A percentile compares a stretch with the other conserved stretches of the same genome.
Evolutionary conservation across 1,140 invertebrate species (phyloP).

Genomic region (Camponotus vicinus): DNA sequence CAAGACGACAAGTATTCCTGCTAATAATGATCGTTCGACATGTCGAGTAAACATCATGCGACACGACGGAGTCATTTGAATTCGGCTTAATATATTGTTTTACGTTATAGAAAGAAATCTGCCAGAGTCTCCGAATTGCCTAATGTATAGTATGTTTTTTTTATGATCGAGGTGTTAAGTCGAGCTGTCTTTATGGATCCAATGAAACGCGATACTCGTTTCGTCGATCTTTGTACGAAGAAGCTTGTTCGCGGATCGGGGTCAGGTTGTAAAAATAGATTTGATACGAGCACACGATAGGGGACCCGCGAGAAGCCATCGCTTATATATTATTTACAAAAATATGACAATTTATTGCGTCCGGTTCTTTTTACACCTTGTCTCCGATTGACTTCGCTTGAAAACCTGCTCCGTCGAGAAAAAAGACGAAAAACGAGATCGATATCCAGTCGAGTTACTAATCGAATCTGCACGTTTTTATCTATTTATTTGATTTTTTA

Average conservation of each 20-base stretch:
- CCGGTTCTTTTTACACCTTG: conserved; percentile 25
- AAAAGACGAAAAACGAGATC: conserved; percentile 64
- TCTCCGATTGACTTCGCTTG: conserved; percentile 44
- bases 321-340: conserved; percentile 37
- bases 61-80: conserved; percentile 32
- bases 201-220: conserved; percentile 49
- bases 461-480: conserved; percentile 35
- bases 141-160: conserved; percentile 5
- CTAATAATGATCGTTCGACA: conserved; percentile 43
- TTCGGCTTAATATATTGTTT: conserved; percentile 27
- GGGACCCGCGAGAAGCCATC: background rate
- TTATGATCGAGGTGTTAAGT: conserved; percentile 35
- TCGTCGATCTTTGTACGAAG: background rate
- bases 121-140: background rate
- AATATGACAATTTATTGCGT: conserved; percentile 64
- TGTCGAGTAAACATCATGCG: conserved; percentile 9
- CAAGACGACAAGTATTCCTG: conserved; percentile 21
- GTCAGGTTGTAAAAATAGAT: conserved; percentile 30
- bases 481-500: conserved; percentile 35
- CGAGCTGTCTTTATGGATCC: conserved; percentile 23
- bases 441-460: conserved; percentile 54
- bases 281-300: background rate
- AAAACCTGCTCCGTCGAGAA: conserved; percentile 51
- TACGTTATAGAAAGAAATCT: background rate
- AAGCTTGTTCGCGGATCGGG: conserved; percentile 46